Base-by-base conservation (phyloP, 1,140 invertebrate species). In the Hyposmocoma kahamanoa region DNA sequence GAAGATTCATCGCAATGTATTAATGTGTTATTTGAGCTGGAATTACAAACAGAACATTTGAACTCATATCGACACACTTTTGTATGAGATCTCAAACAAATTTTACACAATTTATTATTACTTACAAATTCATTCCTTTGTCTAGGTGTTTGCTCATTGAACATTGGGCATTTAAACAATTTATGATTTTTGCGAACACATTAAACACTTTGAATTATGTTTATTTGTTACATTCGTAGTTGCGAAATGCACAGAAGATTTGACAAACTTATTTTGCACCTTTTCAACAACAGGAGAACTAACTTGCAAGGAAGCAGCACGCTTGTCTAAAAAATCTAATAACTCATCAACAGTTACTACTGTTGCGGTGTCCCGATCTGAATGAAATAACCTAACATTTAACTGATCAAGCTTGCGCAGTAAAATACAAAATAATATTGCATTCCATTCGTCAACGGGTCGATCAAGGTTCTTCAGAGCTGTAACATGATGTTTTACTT, bases 101-200 rank as follows among this genome's bases (percentile, higher is more conserved):
- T 45, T 41, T 51, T 38, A 30, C 50, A 51, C n/a, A 45, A n/a
- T 1, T 51, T 45, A 20, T 44, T 20, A 17, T 50, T 42, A 11
- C 1, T 22, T 0, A 26, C 41, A 44, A 24, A 38, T 1, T 43
- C 26, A 36, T 22, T 3, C 18, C 47, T 19, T 11, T 42, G 26
- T 21, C 22, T 5, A 26, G 19, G 20, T 19, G 48, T 13, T 8
- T 36, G 5, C 6, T n/a, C 26, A 22, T 0, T 17, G 10, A 42
- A 42, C 5, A 10, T n/a, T 18, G 41, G 26, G 19, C 39, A 50
- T 36, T 50, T 26, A 36, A 38, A 43, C 9, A 50, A 18, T 20
- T 38, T 38, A 26, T 50, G 41, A 22, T 1, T 13, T 34, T 15
- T 24, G 1, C n/a, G 15, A 26, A 28, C 42, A 30, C 6, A 44